Evolutionary conservation across 2,113 vertebrate genomes (phyloP).

Genomic region (Peromyscus polionotus): DNA sequence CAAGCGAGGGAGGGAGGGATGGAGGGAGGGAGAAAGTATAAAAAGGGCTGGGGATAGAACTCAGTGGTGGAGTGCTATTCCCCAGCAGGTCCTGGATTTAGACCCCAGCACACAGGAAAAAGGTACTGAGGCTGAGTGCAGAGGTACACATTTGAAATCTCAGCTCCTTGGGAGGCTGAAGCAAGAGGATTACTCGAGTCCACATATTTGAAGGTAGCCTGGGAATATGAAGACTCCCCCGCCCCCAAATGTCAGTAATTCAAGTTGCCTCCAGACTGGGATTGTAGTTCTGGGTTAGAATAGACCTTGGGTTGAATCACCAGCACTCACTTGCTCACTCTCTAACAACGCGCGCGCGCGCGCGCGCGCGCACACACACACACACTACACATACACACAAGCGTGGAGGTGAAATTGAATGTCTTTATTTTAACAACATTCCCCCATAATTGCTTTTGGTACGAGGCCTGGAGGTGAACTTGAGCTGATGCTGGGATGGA

Average conservation of each 20-base stretch:
- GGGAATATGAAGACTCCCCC: too few species aligned
- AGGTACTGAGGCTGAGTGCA: background rate
- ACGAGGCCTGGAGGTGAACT: background rate
- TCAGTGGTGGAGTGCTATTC: background rate
- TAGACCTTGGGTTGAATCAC: background rate
- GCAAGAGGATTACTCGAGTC: background rate
- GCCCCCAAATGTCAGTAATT: too few species aligned
- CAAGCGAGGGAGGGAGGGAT: accelerated
- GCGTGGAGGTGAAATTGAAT: background rate
- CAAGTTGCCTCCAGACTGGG: too few species aligned
- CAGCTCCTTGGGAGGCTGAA: background rate
- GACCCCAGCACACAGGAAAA: background rate
- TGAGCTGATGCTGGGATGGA: background rate
- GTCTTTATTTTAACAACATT: background rate
- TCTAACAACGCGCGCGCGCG: too few species aligned
- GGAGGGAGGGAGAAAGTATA: background rate
- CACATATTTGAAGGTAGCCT: too few species aligned
- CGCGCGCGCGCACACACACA: background rate
- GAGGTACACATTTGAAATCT: background rate
- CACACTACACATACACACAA: background rate
- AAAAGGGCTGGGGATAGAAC: background rate
- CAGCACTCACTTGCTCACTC: background rate
- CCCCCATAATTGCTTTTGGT: background rate
- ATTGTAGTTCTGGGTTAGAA: background rate
- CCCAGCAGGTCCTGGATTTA: too few species aligned